Conservation (phyloP, 2,797 vertebrate species). For the Gadopsis marmoratus region DNA sequence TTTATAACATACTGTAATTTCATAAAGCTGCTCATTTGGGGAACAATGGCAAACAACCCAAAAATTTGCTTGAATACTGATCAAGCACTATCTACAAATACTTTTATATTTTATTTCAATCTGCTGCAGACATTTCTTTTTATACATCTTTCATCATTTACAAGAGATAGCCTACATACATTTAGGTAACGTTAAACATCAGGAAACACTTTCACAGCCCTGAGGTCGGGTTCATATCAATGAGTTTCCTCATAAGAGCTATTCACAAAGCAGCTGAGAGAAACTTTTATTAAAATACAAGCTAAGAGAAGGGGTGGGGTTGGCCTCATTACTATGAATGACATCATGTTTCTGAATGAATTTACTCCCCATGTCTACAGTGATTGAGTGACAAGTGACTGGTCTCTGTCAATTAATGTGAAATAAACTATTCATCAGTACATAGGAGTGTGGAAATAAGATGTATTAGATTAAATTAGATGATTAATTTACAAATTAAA, state of each 20-base stretch:
- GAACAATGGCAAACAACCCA: neutral
- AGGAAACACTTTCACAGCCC: neutral
- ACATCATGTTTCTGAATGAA: constrained; percentile 13
- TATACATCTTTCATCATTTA: constrained; percentile 9
- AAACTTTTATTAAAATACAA: constrained; percentile 2
- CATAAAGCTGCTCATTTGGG: constrained; percentile 7
- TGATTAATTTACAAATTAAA: neutral
- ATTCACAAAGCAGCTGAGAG: constrained; percentile 3
- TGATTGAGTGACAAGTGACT: neutral
- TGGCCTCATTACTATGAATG: neutral
- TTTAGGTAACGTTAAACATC: neutral
- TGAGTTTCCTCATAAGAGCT: neutral
- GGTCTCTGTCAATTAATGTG: constrained; percentile 15
- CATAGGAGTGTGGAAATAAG: neutral
- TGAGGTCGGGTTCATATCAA: neutral
- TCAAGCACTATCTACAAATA: neutral
- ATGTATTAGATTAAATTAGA: neutral
- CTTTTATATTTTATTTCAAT: constrained; percentile 1
- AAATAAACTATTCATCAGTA: neutral
- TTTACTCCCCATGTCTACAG: neutral
- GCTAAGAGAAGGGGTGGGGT: neutral
- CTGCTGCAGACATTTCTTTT: neutral
- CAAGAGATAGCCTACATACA: neutral
- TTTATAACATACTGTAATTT: constrained; percentile 8
- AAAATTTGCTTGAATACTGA: neutral